A percentile compares a stretch with the other conserved stretches of the same genome.
Evolutionary conservation across 1,140 invertebrate species (phyloP).

Genomic region (Euschistus heros): DNA sequence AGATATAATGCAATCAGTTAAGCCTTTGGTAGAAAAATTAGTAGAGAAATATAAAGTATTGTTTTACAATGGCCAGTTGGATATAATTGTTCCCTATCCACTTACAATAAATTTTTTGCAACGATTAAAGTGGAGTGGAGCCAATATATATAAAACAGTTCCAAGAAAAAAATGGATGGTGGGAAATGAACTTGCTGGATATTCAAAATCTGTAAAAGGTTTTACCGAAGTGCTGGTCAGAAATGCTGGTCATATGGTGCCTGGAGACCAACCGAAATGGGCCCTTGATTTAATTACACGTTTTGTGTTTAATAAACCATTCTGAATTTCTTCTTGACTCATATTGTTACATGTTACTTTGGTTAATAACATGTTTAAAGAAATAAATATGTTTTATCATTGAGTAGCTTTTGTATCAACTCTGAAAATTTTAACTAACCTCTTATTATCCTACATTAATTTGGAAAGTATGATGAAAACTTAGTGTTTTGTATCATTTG

Average conservation of each 20-base stretch:
- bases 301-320: constrained; percentile 53
- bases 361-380: too few relatives aligned
- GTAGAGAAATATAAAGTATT: constrained; percentile 54
- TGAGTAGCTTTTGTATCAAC: too few relatives aligned
- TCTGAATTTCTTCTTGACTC: background rate
- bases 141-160: constrained; percentile 35
- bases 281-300: constrained; percentile 63
- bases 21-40: constrained; percentile 59
- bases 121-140: constrained; percentile 38
- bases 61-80: constrained; percentile 73
- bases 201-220: constrained; percentile 37
- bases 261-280: constrained; percentile 67
- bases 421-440: too few relatives aligned
- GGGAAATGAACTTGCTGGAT: constrained; percentile 43
- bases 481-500: too few relatives aligned
- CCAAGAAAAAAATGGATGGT: constrained; percentile 38
- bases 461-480: too few relatives aligned
- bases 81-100: constrained; percentile 74
- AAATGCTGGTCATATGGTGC: constrained; percentile 74
- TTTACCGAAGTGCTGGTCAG: constrained; percentile 65
- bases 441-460: too few relatives aligned
- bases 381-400: too few relatives aligned
- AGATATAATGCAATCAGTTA: constrained; percentile 76
- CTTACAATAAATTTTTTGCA: constrained; percentile 59
- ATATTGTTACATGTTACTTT: too few relatives aligned